A percentile compares a stretch with the other conserved stretches of the same genome.
phyloP scores from a whole-genome alignment of 2,113 vertebrate species.

The Delphinapterus leucas region DNA sequence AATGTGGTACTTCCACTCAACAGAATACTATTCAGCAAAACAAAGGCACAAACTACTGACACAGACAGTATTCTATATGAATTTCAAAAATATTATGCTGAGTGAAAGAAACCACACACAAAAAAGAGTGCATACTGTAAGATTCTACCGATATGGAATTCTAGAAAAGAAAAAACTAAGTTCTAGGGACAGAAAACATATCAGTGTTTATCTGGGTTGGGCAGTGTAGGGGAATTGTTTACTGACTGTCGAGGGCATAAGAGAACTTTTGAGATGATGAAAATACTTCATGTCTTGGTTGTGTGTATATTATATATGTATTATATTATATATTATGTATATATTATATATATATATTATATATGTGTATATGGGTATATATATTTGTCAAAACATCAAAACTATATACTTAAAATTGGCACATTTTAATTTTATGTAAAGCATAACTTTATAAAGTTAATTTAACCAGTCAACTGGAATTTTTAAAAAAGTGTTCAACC shows the following conservation, averaged over 20 bases:
- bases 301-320: neutral
- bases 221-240: neutral
- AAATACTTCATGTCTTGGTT: neutral
- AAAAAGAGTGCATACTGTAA: neutral
- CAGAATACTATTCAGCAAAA: neutral
- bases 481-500: neutral
- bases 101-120: neutral
- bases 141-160: neutral
- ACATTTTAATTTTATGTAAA: conserved; percentile 28
- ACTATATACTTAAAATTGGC: neutral
- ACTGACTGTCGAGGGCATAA: neutral
- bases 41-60: neutral
- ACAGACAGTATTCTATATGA: neutral
- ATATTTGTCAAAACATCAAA: neutral
- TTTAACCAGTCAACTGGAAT: neutral
- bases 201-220: neutral
- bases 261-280: neutral
- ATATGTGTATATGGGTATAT: neutral
- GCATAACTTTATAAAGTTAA: neutral
- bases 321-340: too few relatives aligned
- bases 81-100: neutral
- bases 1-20: neutral
- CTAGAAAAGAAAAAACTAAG: neutral
- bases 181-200: neutral
- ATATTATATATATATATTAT: too few relatives aligned